These are phyloP conservation scores for Labeo rohita DNA, from an alignment of 2,113 vertebrate genomes.

Conservation along the genomic window DNA sequence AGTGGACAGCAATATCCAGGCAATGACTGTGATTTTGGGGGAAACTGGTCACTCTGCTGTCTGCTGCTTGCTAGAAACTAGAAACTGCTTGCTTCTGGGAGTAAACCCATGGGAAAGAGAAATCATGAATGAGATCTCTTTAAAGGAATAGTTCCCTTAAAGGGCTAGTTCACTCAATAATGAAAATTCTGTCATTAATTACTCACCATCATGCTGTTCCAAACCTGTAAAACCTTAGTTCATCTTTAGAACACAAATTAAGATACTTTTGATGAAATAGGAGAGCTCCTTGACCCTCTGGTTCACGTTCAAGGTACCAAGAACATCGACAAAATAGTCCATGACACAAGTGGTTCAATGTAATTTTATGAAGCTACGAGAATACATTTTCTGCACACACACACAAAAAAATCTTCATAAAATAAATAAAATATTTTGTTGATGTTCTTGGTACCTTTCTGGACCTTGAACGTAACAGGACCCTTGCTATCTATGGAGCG, in stretches of 20 bases:
- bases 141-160: background rate
- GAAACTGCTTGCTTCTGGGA: background rate
- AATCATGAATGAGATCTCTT: background rate
- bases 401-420: too few relatives aligned
- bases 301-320: too few relatives aligned
- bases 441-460: too few relatives aligned
- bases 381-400: too few relatives aligned
- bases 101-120: background rate
- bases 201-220: background rate
- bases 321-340: too few relatives aligned
- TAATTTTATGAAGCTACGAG: too few relatives aligned
- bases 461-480: too few relatives aligned
- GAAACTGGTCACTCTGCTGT: background rate
- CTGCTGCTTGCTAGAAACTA: background rate
- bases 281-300: too few relatives aligned
- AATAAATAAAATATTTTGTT: too few relatives aligned
- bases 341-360: too few relatives aligned
- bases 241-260: background rate
- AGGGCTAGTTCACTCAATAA: background rate
- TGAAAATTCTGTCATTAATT: background rate
- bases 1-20: background rate
- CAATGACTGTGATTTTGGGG: background rate
- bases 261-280: too few relatives aligned
- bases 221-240: background rate
- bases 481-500: too few relatives aligned